Base-by-base conservation (phyloP, 2,113 vertebrate species). In the Athene cunicularia region DNA sequence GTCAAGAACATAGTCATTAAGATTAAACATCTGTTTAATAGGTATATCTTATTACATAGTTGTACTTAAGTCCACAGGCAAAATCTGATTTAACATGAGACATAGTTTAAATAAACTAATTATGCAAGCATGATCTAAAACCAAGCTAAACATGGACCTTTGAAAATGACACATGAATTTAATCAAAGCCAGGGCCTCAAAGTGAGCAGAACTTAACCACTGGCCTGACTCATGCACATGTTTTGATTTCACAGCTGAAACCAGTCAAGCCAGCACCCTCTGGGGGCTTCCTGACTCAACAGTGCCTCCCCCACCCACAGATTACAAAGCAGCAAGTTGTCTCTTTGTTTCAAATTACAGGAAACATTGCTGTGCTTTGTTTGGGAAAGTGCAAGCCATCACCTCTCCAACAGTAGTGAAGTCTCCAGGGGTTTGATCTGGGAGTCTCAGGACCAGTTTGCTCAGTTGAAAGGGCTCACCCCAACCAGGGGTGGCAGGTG, bases 71-170 rank as follows among this genome's bases (percentile, higher is more conserved):
- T 97, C 97, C 97, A 97, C 95, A 96, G 97, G 98, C 97, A 98
- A 98, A 97, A 98, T 98, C 97, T 98, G 98, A 98, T 98, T 98
- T 98, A 98, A 98, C 97, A 96, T 96, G 98, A 98, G 97, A 98
- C 97, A 98, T 92, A 97, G 97, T 98, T 98, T 98, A 98, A 98
- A 98, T 98, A 98, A 98, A 98, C 98, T 98, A 98, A 98, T 98
- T 98, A 98, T 98, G 96, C 88, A 97, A 98, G 97, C 98, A 98
- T 97, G 97, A 94, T 96, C 97, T 97, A 97, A 97, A 98, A 97
- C 96, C 97, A 98, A 98, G 90, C 97, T 97, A 97, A 97, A 95
- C 97, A 98, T 53, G 94, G 96, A 94, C 88, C 95, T 98, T 97
- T 98, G 97, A 98, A 98, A 96, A 98, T 68, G 92, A 98, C 98